Percentiles rank a stretch among this genome's conserved stretches.
These are phyloP conservation scores for Apamea anceps DNA, from an alignment of 2,888 invertebrate genomes.

Conservation along the genomic window DNA sequence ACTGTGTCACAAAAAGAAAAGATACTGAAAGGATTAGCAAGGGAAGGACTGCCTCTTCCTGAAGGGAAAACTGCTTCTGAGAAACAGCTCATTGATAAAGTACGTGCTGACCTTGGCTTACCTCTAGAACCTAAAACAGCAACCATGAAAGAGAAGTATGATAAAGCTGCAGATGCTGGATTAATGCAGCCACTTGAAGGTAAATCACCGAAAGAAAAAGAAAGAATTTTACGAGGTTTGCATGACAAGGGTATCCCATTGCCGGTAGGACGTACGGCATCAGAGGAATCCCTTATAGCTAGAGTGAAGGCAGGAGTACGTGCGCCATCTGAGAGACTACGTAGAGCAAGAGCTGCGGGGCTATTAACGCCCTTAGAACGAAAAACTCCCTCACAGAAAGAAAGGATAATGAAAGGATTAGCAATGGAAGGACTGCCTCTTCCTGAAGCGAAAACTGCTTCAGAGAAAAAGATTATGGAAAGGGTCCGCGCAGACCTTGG, in stretches of 20 bases:
- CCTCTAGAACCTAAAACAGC: too few species aligned
- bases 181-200: slow-evolving; percentile 13
- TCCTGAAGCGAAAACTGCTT: not conserved
- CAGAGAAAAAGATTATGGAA: not conserved
- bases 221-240: not conserved
- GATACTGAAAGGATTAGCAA: slow-evolving; percentile 9
- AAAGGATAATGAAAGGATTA: slow-evolving; percentile 9
- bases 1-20: not conserved
- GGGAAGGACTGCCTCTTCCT: slow-evolving; percentile 9
- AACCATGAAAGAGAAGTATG: not conserved
- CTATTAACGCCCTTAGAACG: not conserved
- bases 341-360: not conserved
- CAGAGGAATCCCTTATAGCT: too few species aligned
- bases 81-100: not conserved
- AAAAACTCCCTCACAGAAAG: not conserved
- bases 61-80: slow-evolving; percentile 11
- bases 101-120: too few species aligned
- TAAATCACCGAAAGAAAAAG: slow-evolving; percentile 12
- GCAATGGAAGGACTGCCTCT: slow-evolving; percentile 5
- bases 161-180: not conserved
- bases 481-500: not conserved
- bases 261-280: too few species aligned
- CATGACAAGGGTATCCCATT: too few species aligned
- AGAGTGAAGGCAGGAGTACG: too few species aligned
- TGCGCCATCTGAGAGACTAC: not conserved